A percentile compares a stretch with the other conserved stretches of the same genome.
phyloP scores from a whole-genome alignment of 2,113 vertebrate genomes.

The Bubo scandiacus region DNA sequence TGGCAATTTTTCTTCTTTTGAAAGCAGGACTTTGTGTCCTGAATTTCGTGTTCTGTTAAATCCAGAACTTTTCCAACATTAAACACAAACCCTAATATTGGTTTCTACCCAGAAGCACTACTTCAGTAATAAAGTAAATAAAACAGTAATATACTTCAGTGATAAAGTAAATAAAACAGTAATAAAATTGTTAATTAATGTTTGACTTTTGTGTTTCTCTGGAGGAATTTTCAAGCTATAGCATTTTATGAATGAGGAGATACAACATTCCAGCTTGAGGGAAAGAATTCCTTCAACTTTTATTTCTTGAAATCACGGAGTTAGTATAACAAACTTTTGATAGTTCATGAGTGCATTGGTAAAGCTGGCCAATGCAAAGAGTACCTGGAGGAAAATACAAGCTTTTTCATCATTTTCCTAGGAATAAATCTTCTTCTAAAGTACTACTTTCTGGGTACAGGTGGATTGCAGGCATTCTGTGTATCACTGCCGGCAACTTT shows the following conservation, averaged over 20 bases:
- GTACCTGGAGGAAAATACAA: background rate
- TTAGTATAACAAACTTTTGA: background rate
- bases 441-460: background rate
- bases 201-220: background rate
- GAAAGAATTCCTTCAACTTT: background rate
- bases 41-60: slow-evolving; percentile 57
- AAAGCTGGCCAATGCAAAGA: background rate
- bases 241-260: slow-evolving; percentile 17
- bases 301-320: background rate
- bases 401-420: background rate
- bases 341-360: background rate
- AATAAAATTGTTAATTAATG: slow-evolving; percentile 31
- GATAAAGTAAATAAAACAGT: background rate
- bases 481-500: background rate
- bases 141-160: background rate
- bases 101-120: slow-evolving; percentile 5
- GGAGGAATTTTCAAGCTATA: slow-evolving; percentile 2
- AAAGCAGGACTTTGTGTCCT: slow-evolving; percentile 5
- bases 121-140: background rate
- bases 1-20: slow-evolving; percentile 10
- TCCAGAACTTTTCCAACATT: background rate
- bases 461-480: background rate
- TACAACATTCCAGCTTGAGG: background rate
- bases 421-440: background rate
- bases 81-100: background rate